Percentiles rank a stretch among this genome's conserved stretches.
phyloP scores from a whole-genome alignment of 2,113 vertebrate genomes.

The Myotis yumanensis region DNA sequence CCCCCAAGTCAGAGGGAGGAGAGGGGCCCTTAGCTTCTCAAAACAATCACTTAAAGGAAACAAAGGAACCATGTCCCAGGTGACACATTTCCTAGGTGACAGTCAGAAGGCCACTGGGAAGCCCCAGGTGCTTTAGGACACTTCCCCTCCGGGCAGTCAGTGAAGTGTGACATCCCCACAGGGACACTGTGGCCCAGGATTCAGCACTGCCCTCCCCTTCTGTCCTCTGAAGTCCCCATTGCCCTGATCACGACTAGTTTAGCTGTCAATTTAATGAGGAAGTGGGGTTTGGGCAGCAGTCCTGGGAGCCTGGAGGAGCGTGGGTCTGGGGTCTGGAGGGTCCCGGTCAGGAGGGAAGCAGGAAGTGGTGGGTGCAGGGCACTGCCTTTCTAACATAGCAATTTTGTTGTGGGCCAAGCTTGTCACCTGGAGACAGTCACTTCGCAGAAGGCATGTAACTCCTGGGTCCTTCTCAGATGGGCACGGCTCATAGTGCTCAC shows the following conservation, averaged over 20 bases:
- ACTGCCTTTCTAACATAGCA: neutral
- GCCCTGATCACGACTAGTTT: neutral
- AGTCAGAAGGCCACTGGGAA: neutral
- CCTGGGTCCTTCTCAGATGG: neutral
- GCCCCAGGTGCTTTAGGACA: neutral
- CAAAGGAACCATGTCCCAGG: neutral
- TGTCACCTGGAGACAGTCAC: neutral
- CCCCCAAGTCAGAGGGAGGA: neutral
- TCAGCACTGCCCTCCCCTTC: neutral
- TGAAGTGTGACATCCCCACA: neutral
- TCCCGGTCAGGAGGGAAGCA: neutral
- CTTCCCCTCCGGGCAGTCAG: neutral
- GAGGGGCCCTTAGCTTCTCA: neutral
- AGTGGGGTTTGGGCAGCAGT: neutral
- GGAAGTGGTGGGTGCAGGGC: neutral
- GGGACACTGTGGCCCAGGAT: neutral
- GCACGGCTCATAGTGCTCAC: accelerated
- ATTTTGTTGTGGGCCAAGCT: neutral
- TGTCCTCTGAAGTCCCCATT: neutral
- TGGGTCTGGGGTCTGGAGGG: neutral
- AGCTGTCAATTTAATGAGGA: accelerated
- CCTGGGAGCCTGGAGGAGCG: accelerated
- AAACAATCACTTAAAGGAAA: neutral
- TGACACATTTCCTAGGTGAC: neutral
- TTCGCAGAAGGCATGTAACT: neutral